Evolutionary conservation across 1,140 invertebrate species (phyloP), one percentile per base, ranked within the genome.

Genomic region (Onthophagus taurus): DNA sequence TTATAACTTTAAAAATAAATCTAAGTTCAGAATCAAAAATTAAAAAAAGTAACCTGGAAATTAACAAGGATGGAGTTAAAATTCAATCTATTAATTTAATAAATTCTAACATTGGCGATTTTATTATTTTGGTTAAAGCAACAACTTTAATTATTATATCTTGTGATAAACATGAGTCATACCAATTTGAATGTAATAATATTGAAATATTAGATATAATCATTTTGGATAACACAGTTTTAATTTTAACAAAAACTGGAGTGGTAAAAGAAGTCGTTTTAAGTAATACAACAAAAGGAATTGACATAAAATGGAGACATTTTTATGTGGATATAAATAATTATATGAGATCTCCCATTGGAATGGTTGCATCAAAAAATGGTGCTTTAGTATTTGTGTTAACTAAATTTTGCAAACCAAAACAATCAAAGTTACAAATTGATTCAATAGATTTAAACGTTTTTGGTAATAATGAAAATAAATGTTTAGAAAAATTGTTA

Each of bases 241-340:
- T 49, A 42, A 50, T 58, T 18, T 12, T 58, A 2, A 47, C 55
- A 4, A 47, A 56, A 3, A 46, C 46, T 6, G 50, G 48, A 4
- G 24, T 46, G 6, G 42, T 60, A 12, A 53, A 52, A 41, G 44
- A 58, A 45, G 33, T 59, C 1, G 53, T 46, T 14, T 12, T 64
- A 8, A 47, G 45, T n/a, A 16, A 48, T 14, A 14, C 45, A 20
- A 30, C 48, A 14, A 18, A 35, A 8, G 48, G 48, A 44, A 51
- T 59, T 17, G 9, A 29, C 14, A 41, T 57, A 4, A 31, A 49
- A 20, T 50, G 53, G 31, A 37, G 51, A 37, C 30, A 21, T 24
- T 41, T 55, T 21, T 42, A 39, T 31, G 11, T 57, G 0, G 51
- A 55, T 31, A 26, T 44, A 7, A 52, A 59, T 23, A 34, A 37